Conservation (phyloP, 2,797 vertebrate genomes). For the Pseudochromis fuscus region DNA sequence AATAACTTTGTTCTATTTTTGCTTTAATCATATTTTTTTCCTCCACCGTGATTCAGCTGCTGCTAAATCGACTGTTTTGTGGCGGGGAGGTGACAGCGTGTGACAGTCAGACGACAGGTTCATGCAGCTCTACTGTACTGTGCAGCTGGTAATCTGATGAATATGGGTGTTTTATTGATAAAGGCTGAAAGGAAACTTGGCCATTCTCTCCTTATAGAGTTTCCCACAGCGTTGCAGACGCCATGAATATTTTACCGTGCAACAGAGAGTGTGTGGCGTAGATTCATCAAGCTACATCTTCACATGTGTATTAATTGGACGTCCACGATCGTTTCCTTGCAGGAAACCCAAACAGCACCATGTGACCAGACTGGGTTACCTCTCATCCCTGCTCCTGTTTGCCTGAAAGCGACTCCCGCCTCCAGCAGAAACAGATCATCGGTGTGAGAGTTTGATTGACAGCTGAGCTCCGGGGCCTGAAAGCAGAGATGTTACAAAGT, state of each 20-base stretch:
- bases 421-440: conserved; percentile 25
- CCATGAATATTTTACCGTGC: conserved; percentile 64
- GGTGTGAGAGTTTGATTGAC: conserved; percentile 50
- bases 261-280: conserved; percentile 14
- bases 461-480: neutral
- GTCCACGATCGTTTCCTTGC: no score
- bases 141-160: conserved; percentile 55
- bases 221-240: conserved; percentile 35
- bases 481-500: conserved; percentile 19
- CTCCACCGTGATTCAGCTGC: no score
- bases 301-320: no score
- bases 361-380: conserved; percentile 27
- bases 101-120: conserved; percentile 22
- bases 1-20: conserved; percentile 44
- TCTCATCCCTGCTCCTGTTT: conserved; percentile 32
- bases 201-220: conserved; percentile 55
- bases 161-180: conserved; percentile 61
- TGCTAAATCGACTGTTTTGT: neutral
- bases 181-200: conserved; percentile 43
- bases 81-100: conserved; percentile 5
- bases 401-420: conserved; percentile 53
- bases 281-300: no score
- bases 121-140: conserved; percentile 13
- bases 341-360: conserved; percentile 41
- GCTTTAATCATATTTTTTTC: conserved; percentile 37